Evolutionary conservation across 2,113 vertebrate genomes (phyloP), one percentile per base, ranked within the genome.

Genomic region (Chroicocephalus ridibundus): DNA sequence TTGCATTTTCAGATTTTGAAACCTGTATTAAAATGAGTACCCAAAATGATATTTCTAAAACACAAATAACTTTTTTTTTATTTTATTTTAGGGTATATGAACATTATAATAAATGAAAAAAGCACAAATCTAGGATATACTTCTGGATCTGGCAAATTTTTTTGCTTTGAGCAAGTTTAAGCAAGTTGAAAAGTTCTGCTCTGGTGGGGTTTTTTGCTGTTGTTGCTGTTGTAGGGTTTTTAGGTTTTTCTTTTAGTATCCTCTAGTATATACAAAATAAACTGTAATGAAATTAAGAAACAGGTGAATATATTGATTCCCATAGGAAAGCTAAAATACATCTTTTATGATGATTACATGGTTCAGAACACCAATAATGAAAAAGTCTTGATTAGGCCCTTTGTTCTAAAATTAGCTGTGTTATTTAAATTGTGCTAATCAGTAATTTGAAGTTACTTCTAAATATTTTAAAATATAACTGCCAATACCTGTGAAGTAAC

Each of bases 1-100:
- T 25, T 98, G 98, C 88, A 99, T 98, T 82, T 98, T 98, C 84
- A 99, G 90, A 78, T 96, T 98, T 98, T 99, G 97, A 97, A 99
- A 99, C 87, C 99, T 99, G 79, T 82, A 94, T 97, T 83, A 61
- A 94, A 94, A 90, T 51, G 4, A 54, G 7, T 57, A 62, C 4
- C 2, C 51, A 71, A 79, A 95, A 58, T 78, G 0, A 58, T 17
- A 78, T 47, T 62, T 89, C 9, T 47, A 47, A 70, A 60, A 34
- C 11, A n/a, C 15, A n/a, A 46, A 5, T 40, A 17, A 6, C 13
- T 29, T 27, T 49, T 44, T 46, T 47, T 25, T 15, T 47, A 29
- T 13, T 64, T 54, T 82, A 25, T 44, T 87, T 72, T 29, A 15
- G 12, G 4, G 1, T n/a, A 85, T 9, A n/a, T 38, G 8, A 38